Conservation (phyloP, 2,113 vertebrate genomes). For the Pithys albifrons region DNA sequence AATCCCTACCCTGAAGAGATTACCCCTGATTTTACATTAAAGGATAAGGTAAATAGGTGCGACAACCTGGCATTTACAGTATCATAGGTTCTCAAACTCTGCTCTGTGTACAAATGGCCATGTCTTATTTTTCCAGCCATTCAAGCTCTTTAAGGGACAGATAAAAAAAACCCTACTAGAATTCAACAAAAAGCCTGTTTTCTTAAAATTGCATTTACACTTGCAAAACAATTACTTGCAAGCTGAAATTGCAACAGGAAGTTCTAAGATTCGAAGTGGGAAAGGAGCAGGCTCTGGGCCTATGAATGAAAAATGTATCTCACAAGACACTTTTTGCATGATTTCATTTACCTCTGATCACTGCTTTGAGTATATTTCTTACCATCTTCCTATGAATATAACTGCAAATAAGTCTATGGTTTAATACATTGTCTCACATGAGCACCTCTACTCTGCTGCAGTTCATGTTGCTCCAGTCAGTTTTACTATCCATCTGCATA, state of each 20-base stretch:
- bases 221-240: neutral
- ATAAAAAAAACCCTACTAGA: neutral
- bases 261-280: neutral
- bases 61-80: conserved; percentile 3
- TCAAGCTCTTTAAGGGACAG: neutral
- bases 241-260: neutral
- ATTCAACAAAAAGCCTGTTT: neutral
- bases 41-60: neutral
- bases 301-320: neutral
- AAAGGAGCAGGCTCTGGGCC: neutral
- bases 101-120: neutral
- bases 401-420: neutral
- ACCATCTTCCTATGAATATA: neutral
- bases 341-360: neutral
- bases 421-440: neutral
- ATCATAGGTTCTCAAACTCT: neutral
- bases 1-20: neutral
- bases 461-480: neutral
- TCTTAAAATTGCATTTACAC: neutral
- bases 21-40: conserved; percentile 1
- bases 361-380: neutral
- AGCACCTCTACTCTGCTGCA: neutral
- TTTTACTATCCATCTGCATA: neutral
- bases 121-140: neutral
- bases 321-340: neutral